Base-by-base conservation (phyloP, 2,113 vertebrate genomes). In the Solenodon paradoxus region DNA sequence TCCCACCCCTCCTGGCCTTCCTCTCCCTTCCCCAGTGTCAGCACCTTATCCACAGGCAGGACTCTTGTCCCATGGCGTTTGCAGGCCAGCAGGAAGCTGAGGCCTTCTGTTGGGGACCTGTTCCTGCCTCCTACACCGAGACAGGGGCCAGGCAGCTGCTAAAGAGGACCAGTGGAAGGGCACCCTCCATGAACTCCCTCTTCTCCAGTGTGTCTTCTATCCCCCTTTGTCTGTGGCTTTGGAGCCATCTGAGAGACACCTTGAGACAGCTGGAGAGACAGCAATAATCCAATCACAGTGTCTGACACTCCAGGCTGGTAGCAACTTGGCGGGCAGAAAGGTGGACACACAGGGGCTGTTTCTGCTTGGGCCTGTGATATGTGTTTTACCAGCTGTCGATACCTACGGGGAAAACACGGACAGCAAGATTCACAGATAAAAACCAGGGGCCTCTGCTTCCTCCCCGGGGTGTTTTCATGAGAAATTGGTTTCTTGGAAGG, bases 241-340 rank as follows among this genome's bases (percentile, higher is more conserved):
- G 30, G 90, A 7, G 95, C 95, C 95, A 38, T 72, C 97, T 0
- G 96, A 96, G 97, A 98, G 98, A 96, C 85, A 95, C 95, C 96
- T 45, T 59, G 9, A 97, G 98, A 95, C 89, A 1, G 77, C 2
- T 0, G 51, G 82, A 75, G 96, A 95, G 96, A 96, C 95, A 96
- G 97, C 97, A 97, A 85, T 94, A 12, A 5, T 35, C 95, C 85
- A 61, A 0, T 49, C 90, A 16, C 81, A 55, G 85, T 0, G 0
- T 2, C 93, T 83, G 95, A 72, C 63, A 95, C 89, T 77, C n/a
- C 0, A 40, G 9, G 82, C 79, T 80, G 38, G 77, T 81, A 86
- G 92, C 82, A 35, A 51, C 40, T 16, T 79, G 86, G 64, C 0
- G 3, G 40, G 47, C 82, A 82, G 61, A n/a, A n/a, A 30, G 59